These are phyloP conservation scores for Pangasius mekongensis DNA, from an alignment of 2,797 vertebrate genomes.

Conservation along the genomic window DNA sequence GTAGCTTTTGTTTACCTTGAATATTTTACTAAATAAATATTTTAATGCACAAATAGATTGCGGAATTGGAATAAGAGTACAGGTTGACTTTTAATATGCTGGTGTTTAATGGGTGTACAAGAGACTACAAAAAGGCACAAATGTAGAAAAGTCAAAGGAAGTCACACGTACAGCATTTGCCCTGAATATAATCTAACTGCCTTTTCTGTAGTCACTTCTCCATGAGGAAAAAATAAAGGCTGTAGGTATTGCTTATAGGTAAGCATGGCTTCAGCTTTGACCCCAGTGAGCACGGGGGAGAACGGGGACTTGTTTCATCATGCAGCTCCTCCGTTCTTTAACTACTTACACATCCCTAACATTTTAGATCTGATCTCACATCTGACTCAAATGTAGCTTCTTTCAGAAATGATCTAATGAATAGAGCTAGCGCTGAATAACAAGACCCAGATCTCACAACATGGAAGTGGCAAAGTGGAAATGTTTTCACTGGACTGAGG, in stretches of 20 bases:
- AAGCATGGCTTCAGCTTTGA: conserved; percentile 8
- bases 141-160: conserved; percentile 19
- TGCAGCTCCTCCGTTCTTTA: neutral
- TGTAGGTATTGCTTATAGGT: conserved; percentile 27
- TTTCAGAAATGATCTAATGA: neutral
- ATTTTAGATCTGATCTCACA: neutral
- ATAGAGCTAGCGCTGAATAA: neutral
- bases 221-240: neutral
- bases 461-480: neutral
- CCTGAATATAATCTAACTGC: conserved; percentile 11
- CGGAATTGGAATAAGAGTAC: neutral
- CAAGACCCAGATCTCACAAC: neutral
- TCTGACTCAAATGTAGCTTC: neutral
- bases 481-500: conserved; percentile 55
- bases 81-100: conserved; percentile 33
- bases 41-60: conserved; percentile 69
- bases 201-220: conserved; percentile 7
- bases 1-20: conserved; percentile 82
- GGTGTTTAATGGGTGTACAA: conserved; percentile 55
- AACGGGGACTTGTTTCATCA: neutral
- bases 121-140: conserved; percentile 36
- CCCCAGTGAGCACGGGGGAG: neutral
- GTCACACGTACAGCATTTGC: conserved; percentile 5
- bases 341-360: neutral
- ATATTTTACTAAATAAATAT: conserved; percentile 89